These are phyloP conservation scores for Diaphora mendica DNA, from an alignment of 2,888 invertebrate species.

Conservation along the genomic window DNA sequence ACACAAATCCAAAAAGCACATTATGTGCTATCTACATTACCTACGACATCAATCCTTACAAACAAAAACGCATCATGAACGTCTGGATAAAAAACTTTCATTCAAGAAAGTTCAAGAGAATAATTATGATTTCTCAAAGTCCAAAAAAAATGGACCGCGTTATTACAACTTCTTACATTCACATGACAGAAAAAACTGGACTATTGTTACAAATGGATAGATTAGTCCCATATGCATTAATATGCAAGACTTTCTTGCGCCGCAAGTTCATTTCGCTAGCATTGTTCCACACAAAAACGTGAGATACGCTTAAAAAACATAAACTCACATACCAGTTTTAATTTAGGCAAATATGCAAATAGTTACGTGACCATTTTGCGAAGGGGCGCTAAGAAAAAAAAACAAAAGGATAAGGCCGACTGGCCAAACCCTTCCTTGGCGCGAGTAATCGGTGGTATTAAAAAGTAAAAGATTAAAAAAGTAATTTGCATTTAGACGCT, in stretches of 20 bases:
- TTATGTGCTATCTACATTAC: constrained; percentile 2
- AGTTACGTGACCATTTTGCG: constrained; percentile 84
- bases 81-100: constrained; percentile 21
- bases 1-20: constrained; percentile 5
- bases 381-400: constrained; percentile 77
- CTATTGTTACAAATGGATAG: constrained; percentile 56
- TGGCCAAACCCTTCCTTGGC: constrained; percentile 80
- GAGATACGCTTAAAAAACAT: constrained; percentile 78
- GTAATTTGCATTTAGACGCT: constrained; percentile 78
- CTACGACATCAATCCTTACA: constrained; percentile 2
- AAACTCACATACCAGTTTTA: constrained; percentile 71
- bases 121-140: constrained; percentile 45
- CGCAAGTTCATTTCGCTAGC: constrained; percentile 68
- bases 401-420: constrained; percentile 73
- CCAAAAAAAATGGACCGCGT: constrained; percentile 43
- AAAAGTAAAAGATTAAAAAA: constrained; percentile 77
- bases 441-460: constrained; percentile 74
- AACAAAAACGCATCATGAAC: constrained; percentile 18
- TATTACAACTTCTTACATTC: constrained; percentile 46
- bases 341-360: constrained; percentile 84
- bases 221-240: constrained; percentile 65
- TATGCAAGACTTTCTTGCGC: constrained; percentile 71
- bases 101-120: constrained; percentile 44
- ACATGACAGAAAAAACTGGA: constrained; percentile 62
- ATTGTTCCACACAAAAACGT: constrained; percentile 79